Evolutionary conservation across 2,888 invertebrate genomes (phyloP), one percentile per base, ranked within the genome.

Genomic region (Erpobdella octoculata): DNA sequence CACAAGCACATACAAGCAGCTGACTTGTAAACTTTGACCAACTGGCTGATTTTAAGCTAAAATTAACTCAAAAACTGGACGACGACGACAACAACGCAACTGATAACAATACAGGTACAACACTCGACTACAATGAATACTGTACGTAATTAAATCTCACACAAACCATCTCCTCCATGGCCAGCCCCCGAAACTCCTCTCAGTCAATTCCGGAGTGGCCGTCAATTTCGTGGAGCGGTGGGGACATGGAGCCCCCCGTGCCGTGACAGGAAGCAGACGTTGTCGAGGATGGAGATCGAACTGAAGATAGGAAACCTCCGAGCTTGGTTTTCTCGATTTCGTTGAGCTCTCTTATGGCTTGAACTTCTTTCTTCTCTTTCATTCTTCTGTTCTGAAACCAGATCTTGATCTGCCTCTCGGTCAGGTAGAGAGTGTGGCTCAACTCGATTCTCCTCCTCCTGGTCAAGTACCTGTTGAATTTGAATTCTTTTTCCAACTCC

Each of bases 401-500:
- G 58, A 83, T 82, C 79, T 83, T 83, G 71, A 83, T 95, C 87
- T 96, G 95, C 81, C 95, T 87, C 86, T 96, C 95, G 78, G 95
- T 94, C 82, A 96, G 89, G 85, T 94, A 94, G 79, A 96, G 88
- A 82, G 93, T 92, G 86, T 95, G 94, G 79, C 95, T 94, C 81
- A 96, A 93, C 87, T 96, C 95, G 86, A 96, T 95, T 83, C 95
- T 88, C 86, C 95, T 89, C 86, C 95, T 88, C 85, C 95, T 88
- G 83, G 95, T 95, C 86, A 96, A 89, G 88, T 96, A 96, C 21
- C 68, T 90, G 87, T 94, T 95, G 88, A 93, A 95, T 86, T 95
- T 94, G 87, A 94, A 95, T 87, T 95, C 94, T 85, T 95, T 95
- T 85, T 95, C 94, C 86, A 95, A 87, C 87, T 95, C 94, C 84